These are phyloP conservation scores for Mycteria americana DNA, from an alignment of 2,797 vertebrate species.

Conservation along the genomic window DNA sequence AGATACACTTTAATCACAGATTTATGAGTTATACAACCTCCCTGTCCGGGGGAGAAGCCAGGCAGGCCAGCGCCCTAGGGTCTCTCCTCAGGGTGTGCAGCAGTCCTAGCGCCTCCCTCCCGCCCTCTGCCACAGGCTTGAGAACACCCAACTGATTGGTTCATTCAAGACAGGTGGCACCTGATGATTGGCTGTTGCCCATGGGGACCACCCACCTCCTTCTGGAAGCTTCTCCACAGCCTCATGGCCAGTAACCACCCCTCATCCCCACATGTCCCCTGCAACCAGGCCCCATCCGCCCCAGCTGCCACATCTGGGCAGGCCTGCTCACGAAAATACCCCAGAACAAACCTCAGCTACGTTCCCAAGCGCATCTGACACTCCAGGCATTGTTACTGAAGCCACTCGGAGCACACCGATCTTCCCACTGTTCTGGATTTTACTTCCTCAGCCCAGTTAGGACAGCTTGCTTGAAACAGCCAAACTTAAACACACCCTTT, in stretches of 20 bases:
- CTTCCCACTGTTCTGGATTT: neutral
- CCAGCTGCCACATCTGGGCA: too few relatives aligned
- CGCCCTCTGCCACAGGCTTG: neutral
- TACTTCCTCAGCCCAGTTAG: neutral
- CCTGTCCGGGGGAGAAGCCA: neutral
- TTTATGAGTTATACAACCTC: too few relatives aligned
- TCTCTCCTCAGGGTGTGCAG: neutral
- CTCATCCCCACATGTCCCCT: too few relatives aligned
- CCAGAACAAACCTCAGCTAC: too few relatives aligned
- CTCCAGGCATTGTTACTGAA: too few relatives aligned
- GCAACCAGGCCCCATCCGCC: neutral
- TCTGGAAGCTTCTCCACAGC: neutral
- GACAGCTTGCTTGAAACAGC: neutral
- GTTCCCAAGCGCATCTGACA: too few relatives aligned
- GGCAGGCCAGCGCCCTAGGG: too few relatives aligned
- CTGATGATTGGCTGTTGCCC: neutral
- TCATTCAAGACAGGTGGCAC: neutral
- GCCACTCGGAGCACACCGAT: rapidly evolving
- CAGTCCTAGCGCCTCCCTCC: rapidly evolving
- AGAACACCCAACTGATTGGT: neutral
- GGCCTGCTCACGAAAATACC: neutral
- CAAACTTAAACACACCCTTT: neutral
- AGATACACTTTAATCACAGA: neutral
- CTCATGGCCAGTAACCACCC: neutral
- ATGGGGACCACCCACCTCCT: rapidly evolving